Evolutionary conservation across 53 echinoderm and acorn worm species (phyloP), one percentile per base, ranked within the genome.

Genomic region (Luidia sarsii): DNA sequence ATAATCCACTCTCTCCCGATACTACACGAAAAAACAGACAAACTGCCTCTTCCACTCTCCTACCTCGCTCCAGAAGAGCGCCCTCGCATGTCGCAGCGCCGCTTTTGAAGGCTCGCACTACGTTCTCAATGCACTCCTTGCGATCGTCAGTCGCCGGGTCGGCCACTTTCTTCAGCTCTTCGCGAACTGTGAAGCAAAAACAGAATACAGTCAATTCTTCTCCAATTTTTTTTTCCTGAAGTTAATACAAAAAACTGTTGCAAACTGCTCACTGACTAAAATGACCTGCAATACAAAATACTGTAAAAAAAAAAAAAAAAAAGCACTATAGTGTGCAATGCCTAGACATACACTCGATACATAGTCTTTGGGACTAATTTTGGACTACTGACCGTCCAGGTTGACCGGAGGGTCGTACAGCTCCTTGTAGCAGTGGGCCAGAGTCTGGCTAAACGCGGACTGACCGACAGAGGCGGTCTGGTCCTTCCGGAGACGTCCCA

Each of bases 41-140:
- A n/a, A n/a, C n/a, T n/a, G n/a, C n/a, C n/a, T n/a, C n/a, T n/a
- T n/a, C n/a, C n/a, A n/a, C n/a, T n/a, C n/a, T n/a, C n/a, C n/a
- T 71, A 84, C 84, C 84, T 71, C 50, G 60, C 22, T 84, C 84
- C 10, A 84, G 38, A 2, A 71, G 30, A 48, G 41, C 15, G 7
- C 72, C 84, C 25, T 68, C 59, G 16, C 54, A 53, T 7, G 60
- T 16, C n/a, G 32, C 39, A 7, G 63, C 39, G 1, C 29, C 46
- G 15, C 37, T 62, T 39, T 32, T 84, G 28, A 84, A 29, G 3
- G 71, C 71, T 14, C 18, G 71, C 23, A 72, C 65, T 18, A 84
- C 57, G 15, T 84, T 49, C 45, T 72, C 43, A 2, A 84, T 50
- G 50, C 64, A 62, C 50, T 72, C 59, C 16, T 50, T 36, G 18